phyloP scores from a whole-genome alignment of 64 coral and sea anemone species.

The Cladopsammia gracilis region DNA sequence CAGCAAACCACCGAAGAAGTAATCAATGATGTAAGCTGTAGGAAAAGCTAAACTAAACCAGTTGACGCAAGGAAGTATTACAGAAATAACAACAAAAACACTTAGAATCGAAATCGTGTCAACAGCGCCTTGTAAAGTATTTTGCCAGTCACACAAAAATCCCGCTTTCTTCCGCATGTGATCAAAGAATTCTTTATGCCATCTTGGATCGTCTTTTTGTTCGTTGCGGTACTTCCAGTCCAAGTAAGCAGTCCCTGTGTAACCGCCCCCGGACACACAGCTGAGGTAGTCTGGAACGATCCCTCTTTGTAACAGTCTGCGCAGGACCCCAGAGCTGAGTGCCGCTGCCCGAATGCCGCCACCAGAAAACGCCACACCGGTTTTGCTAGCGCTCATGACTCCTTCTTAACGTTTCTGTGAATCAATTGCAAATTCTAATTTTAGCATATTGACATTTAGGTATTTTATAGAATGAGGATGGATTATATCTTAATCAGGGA shows the following conservation, averaged over 20 bases:
- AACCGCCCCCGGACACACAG: slow-evolving; percentile 65
- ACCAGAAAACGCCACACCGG: slow-evolving; percentile 73
- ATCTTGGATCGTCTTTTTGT: slow-evolving; percentile 49
- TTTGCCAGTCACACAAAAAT: slow-evolving; percentile 36
- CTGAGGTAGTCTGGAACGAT: slow-evolving; percentile 61
- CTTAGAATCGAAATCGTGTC: not conserved
- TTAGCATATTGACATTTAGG: too few species aligned
- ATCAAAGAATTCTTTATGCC: slow-evolving; percentile 73
- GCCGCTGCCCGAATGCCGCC: slow-evolving; percentile 71
- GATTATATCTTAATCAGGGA: too few species aligned
- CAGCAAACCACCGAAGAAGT: slow-evolving; percentile 47
- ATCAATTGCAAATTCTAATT: too few species aligned
- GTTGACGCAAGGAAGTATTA: slow-evolving; percentile 43
- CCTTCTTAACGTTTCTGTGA: not conserved
- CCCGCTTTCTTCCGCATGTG: slow-evolving; percentile 56
- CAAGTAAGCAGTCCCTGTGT: slow-evolving; percentile 56
- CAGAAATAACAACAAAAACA: not conserved
- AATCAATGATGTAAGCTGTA: slow-evolving; percentile 55
- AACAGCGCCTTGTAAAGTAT: slow-evolving; percentile 18
- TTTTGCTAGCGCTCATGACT: slow-evolving; percentile 11
- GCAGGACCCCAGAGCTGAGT: slow-evolving; percentile 66
- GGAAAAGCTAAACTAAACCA: slow-evolving; percentile 57
- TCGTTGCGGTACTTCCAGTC: slow-evolving; percentile 76
- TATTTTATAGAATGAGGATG: too few species aligned
- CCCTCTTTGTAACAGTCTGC: slow-evolving; percentile 36